Evolutionary conservation across 2,797 vertebrate species (phyloP), one percentile per base, ranked within the genome.

Genomic region (Sciurus vulgaris): DNA sequence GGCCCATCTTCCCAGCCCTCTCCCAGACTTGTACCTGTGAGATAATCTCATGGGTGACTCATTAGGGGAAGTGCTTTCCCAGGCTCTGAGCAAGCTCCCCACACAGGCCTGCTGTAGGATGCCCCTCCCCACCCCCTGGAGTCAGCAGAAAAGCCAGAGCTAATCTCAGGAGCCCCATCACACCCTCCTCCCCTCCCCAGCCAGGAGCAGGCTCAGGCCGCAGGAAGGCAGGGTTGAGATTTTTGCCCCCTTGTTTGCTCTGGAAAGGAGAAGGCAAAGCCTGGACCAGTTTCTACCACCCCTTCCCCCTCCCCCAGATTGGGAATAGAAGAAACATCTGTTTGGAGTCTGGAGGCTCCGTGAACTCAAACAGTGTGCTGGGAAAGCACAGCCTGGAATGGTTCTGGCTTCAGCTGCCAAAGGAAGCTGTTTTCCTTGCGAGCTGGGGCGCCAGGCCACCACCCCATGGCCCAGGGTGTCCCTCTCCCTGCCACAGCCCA

Each of bases 271-370:
- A 22, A 87, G 89, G 49, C 74, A 77, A 93, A 73, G 15, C 49
- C 59, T 28, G 26, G 79, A 92, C 73, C 70, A 74, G 85, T 17
- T 69, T 41, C 44, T 33, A 44, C 49, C 1, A 3, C 56, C 0
- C 35, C 14, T 49, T 33, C 59, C 54, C 20, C 56, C 33, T 54
- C 93, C 78, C 86, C 59, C 30, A 7, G 28, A 47, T 51, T 74
- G 51, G 91, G 84, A 92, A 91, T 76, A 93, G 88, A 90, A 97
- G 92, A 96, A 97, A 96, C 92, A 95, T 92, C 95, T 97, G 96
- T 79, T 73, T 81, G 84, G 41, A 94, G 93, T 90, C 92, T 88
- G 76, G 67, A 97, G 74, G 30, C 73, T 33, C 67, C 14, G 0
- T 9, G 61, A 70, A 84, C 63, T 35, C 61, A 74, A 65, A 79